Conservation (phyloP, 1,140 invertebrate species). For the Drosophila rufa region DNA sequence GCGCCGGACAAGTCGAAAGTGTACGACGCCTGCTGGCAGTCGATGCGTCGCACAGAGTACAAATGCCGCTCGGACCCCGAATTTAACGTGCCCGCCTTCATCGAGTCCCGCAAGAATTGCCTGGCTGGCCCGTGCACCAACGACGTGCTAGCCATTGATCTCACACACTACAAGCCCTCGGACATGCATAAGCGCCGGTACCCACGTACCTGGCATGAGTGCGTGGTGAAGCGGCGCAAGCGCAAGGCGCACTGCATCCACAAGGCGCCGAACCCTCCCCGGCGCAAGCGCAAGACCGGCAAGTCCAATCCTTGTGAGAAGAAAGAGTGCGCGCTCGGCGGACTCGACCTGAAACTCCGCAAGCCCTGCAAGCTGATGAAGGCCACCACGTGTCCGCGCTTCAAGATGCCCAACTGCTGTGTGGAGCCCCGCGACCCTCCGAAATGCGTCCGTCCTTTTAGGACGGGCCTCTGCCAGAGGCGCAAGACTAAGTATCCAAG, state of each 20-base stretch:
- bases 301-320: background rate
- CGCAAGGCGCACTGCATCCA: slow-evolving; percentile 14
- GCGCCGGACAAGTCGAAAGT: background rate
- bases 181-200: slow-evolving; percentile 6
- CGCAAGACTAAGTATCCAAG: slow-evolving; percentile 9
- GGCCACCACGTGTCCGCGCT: slow-evolving; percentile 1
- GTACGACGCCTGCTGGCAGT: slow-evolving; percentile 17
- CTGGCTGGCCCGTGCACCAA: background rate
- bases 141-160: background rate
- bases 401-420: slow-evolving; percentile 10
- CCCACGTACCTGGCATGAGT: slow-evolving; percentile 13
- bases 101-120: background rate
- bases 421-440: background rate
- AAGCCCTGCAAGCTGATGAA: background rate
- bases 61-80: slow-evolving; percentile 18
- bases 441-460: background rate
- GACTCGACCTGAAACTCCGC: background rate
- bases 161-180: slow-evolving; percentile 5
- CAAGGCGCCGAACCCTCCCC: background rate
- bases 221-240: slow-evolving; percentile 4
- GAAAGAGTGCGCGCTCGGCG: background rate
- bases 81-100: slow-evolving; percentile 4
- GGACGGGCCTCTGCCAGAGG: background rate
- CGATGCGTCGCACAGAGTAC: slow-evolving; percentile 7
- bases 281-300: background rate